A percentile compares a stretch with the other conserved stretches of the same genome.
Evolutionary conservation across 2,888 invertebrate genomes (phyloP).

Genomic region (Abrostola triplasia): DNA sequence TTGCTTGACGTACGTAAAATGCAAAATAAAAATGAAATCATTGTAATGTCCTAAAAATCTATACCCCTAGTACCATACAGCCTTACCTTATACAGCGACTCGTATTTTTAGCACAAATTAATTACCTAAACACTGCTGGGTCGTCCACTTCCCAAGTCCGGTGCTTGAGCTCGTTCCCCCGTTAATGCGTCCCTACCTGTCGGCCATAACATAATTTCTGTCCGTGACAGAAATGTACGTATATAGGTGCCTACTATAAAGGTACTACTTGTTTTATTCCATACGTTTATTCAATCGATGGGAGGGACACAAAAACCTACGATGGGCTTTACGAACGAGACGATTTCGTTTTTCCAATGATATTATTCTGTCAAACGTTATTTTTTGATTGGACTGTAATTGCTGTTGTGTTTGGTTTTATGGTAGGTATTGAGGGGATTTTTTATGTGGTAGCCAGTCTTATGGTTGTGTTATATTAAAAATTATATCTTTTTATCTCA

Average conservation of each 20-base stretch:
- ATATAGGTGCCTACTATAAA: slow-evolving; percentile 11
- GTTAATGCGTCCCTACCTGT: slow-evolving; percentile 43
- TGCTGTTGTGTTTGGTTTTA: slow-evolving; percentile 1
- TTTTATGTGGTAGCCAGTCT: neutral
- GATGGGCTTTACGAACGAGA: slow-evolving; percentile 19
- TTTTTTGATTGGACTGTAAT: slow-evolving; percentile 21
- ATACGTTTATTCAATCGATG: slow-evolving; percentile 1
- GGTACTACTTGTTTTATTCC: slow-evolving; percentile 17
- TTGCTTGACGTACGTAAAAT: too few species aligned
- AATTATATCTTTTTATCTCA: too few species aligned
- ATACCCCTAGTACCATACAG: neutral
- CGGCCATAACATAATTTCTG: slow-evolving; percentile 58
- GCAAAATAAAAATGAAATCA: too few species aligned
- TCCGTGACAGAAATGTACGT: slow-evolving; percentile 51
- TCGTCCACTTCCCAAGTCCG: slow-evolving; percentile 21
- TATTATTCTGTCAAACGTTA: slow-evolving; percentile 22
- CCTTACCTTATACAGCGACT: too few species aligned
- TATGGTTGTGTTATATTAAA: neutral
- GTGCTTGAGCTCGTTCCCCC: slow-evolving; percentile 27
- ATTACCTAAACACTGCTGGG: neutral
- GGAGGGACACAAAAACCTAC: slow-evolving; percentile 23
- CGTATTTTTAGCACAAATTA: neutral
- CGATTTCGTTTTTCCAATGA: slow-evolving; percentile 16
- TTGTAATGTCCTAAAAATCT: neutral
- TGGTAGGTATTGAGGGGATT: neutral